Percentiles rank a stretch among this genome's conserved stretches.
phyloP scores from a whole-genome alignment of 2,113 vertebrate species.

The Bubo scandiacus region DNA sequence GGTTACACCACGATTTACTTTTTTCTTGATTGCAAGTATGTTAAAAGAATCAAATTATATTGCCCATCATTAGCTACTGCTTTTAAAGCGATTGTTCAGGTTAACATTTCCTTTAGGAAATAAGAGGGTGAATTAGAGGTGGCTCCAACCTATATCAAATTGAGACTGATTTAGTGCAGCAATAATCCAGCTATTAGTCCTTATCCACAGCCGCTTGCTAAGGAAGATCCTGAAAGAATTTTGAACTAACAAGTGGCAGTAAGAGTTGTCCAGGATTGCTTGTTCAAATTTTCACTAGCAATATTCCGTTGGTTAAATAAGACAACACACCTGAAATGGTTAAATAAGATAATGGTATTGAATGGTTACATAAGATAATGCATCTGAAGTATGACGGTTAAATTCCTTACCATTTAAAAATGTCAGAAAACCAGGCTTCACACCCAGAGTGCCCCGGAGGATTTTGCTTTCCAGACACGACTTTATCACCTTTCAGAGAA shows the following conservation, averaged over 20 bases:
- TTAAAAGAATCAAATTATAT: background rate
- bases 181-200: background rate
- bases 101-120: background rate
- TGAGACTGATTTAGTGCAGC: background rate
- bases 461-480: background rate
- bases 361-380: background rate
- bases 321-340: background rate
- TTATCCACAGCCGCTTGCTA: background rate
- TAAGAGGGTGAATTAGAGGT: background rate
- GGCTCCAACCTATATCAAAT: background rate
- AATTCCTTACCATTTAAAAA: background rate
- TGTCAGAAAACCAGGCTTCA: background rate
- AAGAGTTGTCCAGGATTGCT: background rate
- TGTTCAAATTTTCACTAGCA: background rate
- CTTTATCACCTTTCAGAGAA: background rate
- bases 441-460: background rate
- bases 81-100: background rate
- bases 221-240: background rate
- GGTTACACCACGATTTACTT: background rate
- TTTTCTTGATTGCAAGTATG: background rate
- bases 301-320: background rate
- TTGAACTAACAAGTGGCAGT: background rate
- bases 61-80: background rate
- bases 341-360: background rate
- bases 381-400: background rate